Percentiles rank a stretch among this genome's conserved stretches.
phyloP scores from a whole-genome alignment of 2,113 vertebrate species.

The Lepidiolamprologus cunningtoni region DNA sequence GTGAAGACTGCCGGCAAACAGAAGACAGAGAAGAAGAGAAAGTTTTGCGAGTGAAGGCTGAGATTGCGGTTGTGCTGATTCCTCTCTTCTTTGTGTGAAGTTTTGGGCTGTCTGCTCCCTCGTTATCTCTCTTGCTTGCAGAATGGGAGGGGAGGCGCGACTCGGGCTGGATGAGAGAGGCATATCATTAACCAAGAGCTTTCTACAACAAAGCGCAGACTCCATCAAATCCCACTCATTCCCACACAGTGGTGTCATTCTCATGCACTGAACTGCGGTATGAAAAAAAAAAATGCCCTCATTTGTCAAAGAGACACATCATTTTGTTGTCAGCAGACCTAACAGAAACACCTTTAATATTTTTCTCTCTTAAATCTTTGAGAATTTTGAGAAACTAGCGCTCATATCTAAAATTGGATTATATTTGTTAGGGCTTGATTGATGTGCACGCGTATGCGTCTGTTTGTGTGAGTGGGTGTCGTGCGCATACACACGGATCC shows the following conservation, averaged over 20 bases:
- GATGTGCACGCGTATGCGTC: not conserved
- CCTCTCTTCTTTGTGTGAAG: constrained; percentile 39
- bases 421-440: constrained; percentile 13
- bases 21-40: constrained; percentile 20
- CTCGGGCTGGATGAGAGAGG: constrained; percentile 45
- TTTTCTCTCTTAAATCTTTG: constrained; percentile 16
- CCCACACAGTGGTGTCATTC: constrained; percentile 46
- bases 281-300: constrained; percentile 39
- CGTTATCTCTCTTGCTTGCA: constrained; percentile 48
- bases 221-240: constrained; percentile 50
- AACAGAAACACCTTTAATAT: constrained; percentile 41
- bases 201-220: constrained; percentile 58
- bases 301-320: constrained; percentile 35
- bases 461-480: not conserved
- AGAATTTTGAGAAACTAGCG: constrained; percentile 15
- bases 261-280: constrained; percentile 4
- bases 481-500: not conserved
- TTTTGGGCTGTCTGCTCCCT: constrained; percentile 51
- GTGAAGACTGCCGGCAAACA: constrained; percentile 8
- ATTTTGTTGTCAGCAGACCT: constrained; percentile 1
- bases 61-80: constrained; percentile 35
- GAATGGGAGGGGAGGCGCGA: constrained; percentile 17
- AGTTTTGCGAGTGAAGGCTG: constrained; percentile 34
- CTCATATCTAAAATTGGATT: constrained; percentile 44
- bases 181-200: constrained; percentile 57